Base-by-base conservation (phyloP, 2,797 vertebrate species). In the Myripristis jacobus region DNA sequence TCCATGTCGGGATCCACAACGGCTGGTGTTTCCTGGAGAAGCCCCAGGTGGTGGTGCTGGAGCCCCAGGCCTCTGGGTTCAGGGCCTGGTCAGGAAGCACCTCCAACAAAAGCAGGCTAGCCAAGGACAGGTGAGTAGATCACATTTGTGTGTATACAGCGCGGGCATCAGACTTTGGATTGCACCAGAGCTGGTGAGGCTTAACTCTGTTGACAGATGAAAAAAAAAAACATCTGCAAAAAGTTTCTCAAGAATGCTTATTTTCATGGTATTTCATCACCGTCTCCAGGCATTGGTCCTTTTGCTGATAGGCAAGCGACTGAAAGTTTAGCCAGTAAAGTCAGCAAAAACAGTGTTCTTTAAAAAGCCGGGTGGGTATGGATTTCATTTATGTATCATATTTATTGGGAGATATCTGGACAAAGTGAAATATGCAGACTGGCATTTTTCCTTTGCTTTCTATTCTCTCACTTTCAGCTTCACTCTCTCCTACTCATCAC, bases 1-100 rank as follows among this genome's bases (percentile, higher is more conserved):
- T 99, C 41, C 95, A 95, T 0, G 85, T 99, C 0, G 97, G 96
- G 0, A 96, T 97, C 50, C 98, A 99, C 92, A 99, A 96, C 0
- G 96, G 98, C 21, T 94, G 96, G 92, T 85, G 93, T 82, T 99
- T 98, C 0, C 86, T 98, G 46, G 96, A 94, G 36, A 88, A 84
- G 3, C 98, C 97, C 0, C 98, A 97, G 81, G 96, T 98, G 16
- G 92, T 95, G 0, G 95, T 98, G 65, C 88, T 99, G 75, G 94
- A 97, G 53, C 93, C 92, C 0, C 82, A 93, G 50, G 24, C 53
- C 0, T 83, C 91, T 0, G 76, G 57, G 21, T 57, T 84, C 2
- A 91, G 82, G 71, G 77, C 68, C 15, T 77, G 60, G 69, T 58
- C 73, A 38, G 86, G 90, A 0, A 70, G 84, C 50, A 80, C 78